These are phyloP conservation scores for Piscicola geometra DNA, from an alignment of 2,888 invertebrate species.

Conservation along the genomic window DNA sequence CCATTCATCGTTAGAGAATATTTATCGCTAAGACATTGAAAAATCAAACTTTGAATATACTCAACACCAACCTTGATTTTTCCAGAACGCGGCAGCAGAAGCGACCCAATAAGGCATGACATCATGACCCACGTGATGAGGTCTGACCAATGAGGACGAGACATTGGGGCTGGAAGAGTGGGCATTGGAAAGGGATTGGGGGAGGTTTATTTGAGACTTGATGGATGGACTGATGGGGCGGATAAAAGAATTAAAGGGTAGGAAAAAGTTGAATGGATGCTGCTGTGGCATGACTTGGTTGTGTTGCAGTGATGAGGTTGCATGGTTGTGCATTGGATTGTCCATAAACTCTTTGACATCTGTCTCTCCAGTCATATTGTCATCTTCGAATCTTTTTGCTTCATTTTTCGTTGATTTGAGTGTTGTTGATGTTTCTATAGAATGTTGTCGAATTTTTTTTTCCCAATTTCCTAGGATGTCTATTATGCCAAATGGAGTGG, in stretches of 20 bases:
- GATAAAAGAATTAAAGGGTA: neutral
- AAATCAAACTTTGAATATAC: too few species aligned
- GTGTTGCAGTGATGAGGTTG: conserved; percentile 12
- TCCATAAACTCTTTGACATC: neutral
- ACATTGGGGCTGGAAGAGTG: neutral
- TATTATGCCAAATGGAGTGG: conserved; percentile 34
- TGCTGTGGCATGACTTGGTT: neutral
- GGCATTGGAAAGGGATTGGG: neutral
- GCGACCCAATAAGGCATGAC: conserved; percentile 26
- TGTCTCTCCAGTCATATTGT: neutral
- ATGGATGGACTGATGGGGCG: neutral
- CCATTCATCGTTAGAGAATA: too few species aligned
- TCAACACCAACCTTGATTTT: conserved; percentile 22
- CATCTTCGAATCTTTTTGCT: neutral
- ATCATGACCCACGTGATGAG: neutral
- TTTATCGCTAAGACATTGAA: too few species aligned
- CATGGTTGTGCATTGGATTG: neutral
- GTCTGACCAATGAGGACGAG: neutral
- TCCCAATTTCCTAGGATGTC: conserved; percentile 29
- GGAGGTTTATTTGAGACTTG: neutral
- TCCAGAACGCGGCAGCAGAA: conserved; percentile 26
- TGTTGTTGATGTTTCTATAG: conserved; percentile 13
- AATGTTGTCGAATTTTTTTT: neutral
- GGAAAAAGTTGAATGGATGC: neutral
- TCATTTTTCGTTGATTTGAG: neutral